phyloP scores from a whole-genome alignment of 1,140 invertebrate species.

The Rhyzopertha dominica region DNA sequence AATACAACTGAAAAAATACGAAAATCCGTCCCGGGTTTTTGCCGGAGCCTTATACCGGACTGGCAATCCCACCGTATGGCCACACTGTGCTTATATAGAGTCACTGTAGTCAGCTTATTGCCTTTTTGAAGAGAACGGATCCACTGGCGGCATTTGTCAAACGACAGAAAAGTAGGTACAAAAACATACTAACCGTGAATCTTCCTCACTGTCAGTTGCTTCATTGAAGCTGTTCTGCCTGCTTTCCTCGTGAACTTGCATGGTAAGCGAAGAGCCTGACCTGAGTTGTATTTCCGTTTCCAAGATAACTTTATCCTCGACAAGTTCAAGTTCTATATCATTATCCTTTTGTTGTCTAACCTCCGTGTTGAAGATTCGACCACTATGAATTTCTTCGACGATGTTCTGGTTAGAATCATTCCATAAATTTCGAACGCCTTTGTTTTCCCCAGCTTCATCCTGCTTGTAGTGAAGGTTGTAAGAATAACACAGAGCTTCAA shows the following conservation, averaged over 20 bases:
- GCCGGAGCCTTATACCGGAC: too few relatives aligned
- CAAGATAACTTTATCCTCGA: slow-evolving; percentile 60
- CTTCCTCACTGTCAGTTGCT: slow-evolving; percentile 34
- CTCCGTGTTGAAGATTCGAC: slow-evolving; percentile 24
- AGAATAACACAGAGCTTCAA: slow-evolving; percentile 61
- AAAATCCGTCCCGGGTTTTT: too few relatives aligned
- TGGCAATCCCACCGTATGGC: too few relatives aligned
- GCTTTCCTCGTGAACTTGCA: slow-evolving; percentile 71
- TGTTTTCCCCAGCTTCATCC: slow-evolving; percentile 5
- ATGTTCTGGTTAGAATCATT: slow-evolving; percentile 26
- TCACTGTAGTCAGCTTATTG: too few relatives aligned
- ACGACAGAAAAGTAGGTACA: too few relatives aligned
- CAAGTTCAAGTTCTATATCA: slow-evolving; percentile 12
- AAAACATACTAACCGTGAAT: slow-evolving; percentile 15
- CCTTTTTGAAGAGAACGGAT: too few relatives aligned
- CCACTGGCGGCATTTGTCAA: too few relatives aligned
- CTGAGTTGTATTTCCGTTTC: slow-evolving; percentile 77
- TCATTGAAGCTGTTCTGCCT: slow-evolving; percentile 42
- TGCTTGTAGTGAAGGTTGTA: slow-evolving; percentile 46
- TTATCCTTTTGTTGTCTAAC: slow-evolving; percentile 5
- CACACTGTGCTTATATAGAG: too few relatives aligned
- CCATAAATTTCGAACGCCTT: slow-evolving; percentile 17
- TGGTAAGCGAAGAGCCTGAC: slow-evolving; percentile 69
- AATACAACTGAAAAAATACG: too few relatives aligned
- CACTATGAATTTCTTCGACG: slow-evolving; percentile 24